A percentile compares a stretch with the other conserved stretches of the same genome.
These are phyloP conservation scores for Alosa sapidissima DNA, from an alignment of 2,797 vertebrate species.

Conservation along the genomic window DNA sequence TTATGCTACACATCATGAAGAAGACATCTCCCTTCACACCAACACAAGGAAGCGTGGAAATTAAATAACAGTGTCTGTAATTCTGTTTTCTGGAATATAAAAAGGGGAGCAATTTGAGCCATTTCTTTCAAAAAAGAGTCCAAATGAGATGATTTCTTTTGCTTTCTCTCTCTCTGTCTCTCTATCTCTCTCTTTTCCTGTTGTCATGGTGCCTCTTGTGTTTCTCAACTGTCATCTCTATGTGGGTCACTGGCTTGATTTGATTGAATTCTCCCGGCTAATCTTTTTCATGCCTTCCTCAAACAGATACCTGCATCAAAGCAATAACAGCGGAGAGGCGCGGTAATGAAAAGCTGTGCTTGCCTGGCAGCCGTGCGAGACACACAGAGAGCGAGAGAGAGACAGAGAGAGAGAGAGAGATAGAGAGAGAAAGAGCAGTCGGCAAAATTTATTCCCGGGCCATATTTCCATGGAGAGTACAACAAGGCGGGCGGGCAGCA, in stretches of 20 bases:
- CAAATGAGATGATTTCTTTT: neutral
- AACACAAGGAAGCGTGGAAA: neutral
- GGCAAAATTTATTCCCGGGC: slow-evolving; percentile 22
- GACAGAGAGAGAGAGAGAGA: slow-evolving; percentile 33
- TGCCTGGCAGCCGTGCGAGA: neutral
- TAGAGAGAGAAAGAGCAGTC: slow-evolving; percentile 36
- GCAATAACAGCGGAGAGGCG: neutral
- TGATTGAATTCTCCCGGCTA: slow-evolving; percentile 37
- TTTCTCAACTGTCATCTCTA: slow-evolving; percentile 25
- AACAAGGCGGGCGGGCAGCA: neutral
- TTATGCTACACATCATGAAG: neutral
- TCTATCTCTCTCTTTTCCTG: neutral
- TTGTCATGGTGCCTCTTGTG: slow-evolving; percentile 23
- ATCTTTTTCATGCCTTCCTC: slow-evolving; percentile 29
- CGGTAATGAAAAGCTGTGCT: slow-evolving; percentile 44
- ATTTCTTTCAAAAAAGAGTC: slow-evolving; percentile 8
- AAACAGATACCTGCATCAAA: slow-evolving; percentile 30
- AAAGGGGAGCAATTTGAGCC: neutral
- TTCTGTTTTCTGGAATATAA: neutral
- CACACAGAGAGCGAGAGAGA: slow-evolving; percentile 19
- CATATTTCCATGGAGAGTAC: slow-evolving; percentile 39
- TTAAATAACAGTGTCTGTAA: neutral
- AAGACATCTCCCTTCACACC: neutral
- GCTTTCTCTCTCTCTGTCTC: neutral
- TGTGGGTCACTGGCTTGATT: slow-evolving; percentile 25